Conservation (phyloP, 2,797 vertebrate genomes). For the Rhodeus uyekii region DNA sequence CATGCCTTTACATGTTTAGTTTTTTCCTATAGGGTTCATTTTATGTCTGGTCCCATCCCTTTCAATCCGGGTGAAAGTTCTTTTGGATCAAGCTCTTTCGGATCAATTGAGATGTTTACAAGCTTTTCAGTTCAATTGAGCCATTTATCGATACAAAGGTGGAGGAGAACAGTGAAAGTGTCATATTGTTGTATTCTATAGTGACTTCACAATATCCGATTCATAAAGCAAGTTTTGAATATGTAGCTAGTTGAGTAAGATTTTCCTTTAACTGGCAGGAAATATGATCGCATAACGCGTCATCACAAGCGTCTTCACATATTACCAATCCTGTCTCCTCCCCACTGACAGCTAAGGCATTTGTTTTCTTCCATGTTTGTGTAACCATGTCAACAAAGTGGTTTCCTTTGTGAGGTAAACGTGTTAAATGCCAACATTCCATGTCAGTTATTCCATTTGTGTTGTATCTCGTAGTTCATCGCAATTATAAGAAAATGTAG, state of each 20-base stretch:
- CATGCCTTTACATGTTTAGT: too few species aligned
- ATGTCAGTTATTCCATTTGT: constrained; percentile 41
- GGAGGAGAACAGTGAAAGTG: too few species aligned
- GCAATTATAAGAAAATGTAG: background rate
- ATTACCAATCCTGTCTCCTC: background rate
- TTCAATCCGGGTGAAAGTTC: too few species aligned
- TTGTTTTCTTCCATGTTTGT: constrained; percentile 21
- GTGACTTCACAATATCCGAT: background rate
- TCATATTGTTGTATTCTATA: background rate
- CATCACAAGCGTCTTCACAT: background rate
- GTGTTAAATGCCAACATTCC: constrained; percentile 54
- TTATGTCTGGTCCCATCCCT: too few species aligned
- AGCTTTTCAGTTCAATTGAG: too few species aligned
- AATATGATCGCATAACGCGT: constrained; percentile 11
- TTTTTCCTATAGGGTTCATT: too few species aligned
- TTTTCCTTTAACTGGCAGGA: background rate
- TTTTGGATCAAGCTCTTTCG: too few species aligned
- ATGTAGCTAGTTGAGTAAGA: background rate
- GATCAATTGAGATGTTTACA: too few species aligned
- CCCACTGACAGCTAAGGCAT: constrained; percentile 13
- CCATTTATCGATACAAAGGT: too few species aligned
- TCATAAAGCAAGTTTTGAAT: too few species aligned
- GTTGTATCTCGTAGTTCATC: constrained; percentile 29
- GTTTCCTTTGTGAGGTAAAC: constrained; percentile 50
- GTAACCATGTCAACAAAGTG: constrained; percentile 54